Evolutionary conservation across 2,797 vertebrate genomes (phyloP), one percentile per base, ranked within the genome.

Genomic region (Brachyalestes nurse): DNA sequence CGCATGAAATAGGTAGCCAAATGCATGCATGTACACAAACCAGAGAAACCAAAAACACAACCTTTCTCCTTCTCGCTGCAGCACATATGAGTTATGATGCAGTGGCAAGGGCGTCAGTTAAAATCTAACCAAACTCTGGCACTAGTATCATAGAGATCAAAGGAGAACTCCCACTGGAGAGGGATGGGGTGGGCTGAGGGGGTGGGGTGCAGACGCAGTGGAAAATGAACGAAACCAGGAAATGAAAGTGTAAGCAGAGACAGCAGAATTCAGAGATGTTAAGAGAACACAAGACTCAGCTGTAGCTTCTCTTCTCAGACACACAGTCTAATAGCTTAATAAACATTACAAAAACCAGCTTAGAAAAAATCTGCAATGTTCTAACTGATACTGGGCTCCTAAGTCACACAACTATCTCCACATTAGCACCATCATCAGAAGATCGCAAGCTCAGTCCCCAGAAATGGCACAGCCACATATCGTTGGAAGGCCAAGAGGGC

Each of bases 51-150:
- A 23, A 49, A 47, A 47, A 23, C 5, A 25, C 47, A 4, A 23
- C 5, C 67, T 25, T 42, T 49, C 38, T 66, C 64, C 1, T 17
- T 12, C 40, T 45, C 19, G n/a, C 19, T 17, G 40, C 65, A 45
- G 2, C 5, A 19, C 65, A 45, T 9, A 40, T 14, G 40, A 21
- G 67, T 16, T 25, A 14, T 70, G n/a, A 49, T 70, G 45, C 42
- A 47, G 66, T 1, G 45, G 53, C 55, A 60, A 58, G 55, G 55
- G 34, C 38, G 42, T 42, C 38, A 42, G 53, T 73, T 73, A 73
- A 73, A 40, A 58, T 40, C 72, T 58, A 58, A 55, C 72, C 72
- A 58, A 60, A 58, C 53, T 58, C 53, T 73, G 71, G 72, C 72
- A n/a, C 53, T 58, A 16, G 16, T 60, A 73, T 73, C 55, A 45